phyloP scores from a whole-genome alignment of 2,113 vertebrate genomes.

The Sigmodon hispidus region DNA sequence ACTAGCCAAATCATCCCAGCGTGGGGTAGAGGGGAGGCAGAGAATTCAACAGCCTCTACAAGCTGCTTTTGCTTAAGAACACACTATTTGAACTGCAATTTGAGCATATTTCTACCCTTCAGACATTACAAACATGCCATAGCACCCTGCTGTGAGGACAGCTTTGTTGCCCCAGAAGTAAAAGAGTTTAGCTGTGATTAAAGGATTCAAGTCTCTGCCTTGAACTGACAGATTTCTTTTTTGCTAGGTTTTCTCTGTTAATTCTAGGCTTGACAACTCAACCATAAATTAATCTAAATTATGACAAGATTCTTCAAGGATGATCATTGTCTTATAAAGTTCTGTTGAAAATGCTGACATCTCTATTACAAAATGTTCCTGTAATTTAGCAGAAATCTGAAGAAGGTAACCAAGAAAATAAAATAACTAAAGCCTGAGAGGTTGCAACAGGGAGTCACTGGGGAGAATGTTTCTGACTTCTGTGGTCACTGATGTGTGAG shows the following conservation, averaged over 20 bases:
- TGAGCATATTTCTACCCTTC: constrained; percentile 66
- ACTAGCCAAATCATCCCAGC: constrained; percentile 34
- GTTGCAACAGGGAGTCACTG: neutral
- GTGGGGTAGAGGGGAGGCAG: neutral
- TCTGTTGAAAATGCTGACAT: constrained; percentile 47
- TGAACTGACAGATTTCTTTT: constrained; percentile 63
- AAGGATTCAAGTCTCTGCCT: constrained; percentile 60
- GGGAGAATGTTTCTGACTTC: neutral
- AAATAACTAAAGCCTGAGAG: neutral
- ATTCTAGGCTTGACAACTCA: constrained; percentile 51
- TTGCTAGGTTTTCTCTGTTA: constrained; percentile 54
- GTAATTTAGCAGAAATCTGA: neutral
- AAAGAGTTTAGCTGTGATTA: constrained; percentile 67
- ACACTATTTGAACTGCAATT: constrained; percentile 50
- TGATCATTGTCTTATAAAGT: constrained; percentile 47
- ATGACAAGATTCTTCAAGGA: constrained; percentile 29
- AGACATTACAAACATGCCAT: constrained; percentile 50
- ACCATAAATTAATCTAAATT: constrained; percentile 67
- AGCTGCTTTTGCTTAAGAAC: constrained; percentile 49
- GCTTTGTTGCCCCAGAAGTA: constrained; percentile 59
- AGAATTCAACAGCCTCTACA: constrained; percentile 54
- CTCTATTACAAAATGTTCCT: constrained; percentile 46
- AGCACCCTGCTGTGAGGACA: constrained; percentile 61
- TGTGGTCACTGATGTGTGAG: neutral
- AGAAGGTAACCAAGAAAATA: neutral